A percentile compares a stretch with the other conserved stretches of the same genome.
Conservation (phyloP, 2,797 vertebrate species). For the Sebastes miniatus region DNA sequence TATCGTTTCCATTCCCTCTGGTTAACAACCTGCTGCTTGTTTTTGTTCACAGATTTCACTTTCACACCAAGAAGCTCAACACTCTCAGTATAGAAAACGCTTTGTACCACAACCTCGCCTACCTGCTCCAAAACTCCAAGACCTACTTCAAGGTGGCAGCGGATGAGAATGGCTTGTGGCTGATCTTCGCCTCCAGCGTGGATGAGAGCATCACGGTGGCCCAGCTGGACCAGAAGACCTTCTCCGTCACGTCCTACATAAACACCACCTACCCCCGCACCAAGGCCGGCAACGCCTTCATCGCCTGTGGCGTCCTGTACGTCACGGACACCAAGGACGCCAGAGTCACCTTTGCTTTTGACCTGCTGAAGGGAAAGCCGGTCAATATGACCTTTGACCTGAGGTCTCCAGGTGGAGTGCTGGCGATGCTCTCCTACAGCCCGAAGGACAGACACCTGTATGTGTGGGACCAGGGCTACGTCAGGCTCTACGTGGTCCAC, state of each 20-base stretch:
- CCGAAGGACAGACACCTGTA: slow-evolving; percentile 88
- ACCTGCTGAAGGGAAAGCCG: slow-evolving; percentile 87
- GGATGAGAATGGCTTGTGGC: slow-evolving; percentile 94
- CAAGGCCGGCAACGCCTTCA: slow-evolving; percentile 94
- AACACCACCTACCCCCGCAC: slow-evolving; percentile 93
- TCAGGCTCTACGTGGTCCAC: slow-evolving; percentile 87
- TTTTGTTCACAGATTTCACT: slow-evolving; percentile 81
- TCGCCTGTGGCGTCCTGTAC: slow-evolving; percentile 91
- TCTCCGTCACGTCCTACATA: slow-evolving; percentile 83
- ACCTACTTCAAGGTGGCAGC: slow-evolving; percentile 94
- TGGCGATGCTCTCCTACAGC: slow-evolving; percentile 95
- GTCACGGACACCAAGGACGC: slow-evolving; percentile 92
- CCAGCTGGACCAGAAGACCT: slow-evolving; percentile 86
- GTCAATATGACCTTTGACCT: slow-evolving; percentile 88
- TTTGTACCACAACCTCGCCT: slow-evolving; percentile 87
- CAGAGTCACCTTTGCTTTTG: slow-evolving; percentile 90
- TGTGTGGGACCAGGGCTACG: slow-evolving; percentile 89
- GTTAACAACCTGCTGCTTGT: not conserved
- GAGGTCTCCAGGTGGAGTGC: slow-evolving; percentile 84
- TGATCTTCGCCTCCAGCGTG: slow-evolving; percentile 90
- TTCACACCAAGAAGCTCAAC: slow-evolving; percentile 78
- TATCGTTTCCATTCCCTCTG: not conserved
- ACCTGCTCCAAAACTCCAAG: slow-evolving; percentile 94
- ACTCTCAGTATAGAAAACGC: slow-evolving; percentile 85
- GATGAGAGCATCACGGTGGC: slow-evolving; percentile 91